Base-by-base conservation (phyloP, 2,888 invertebrate species). In the Eugnorisma glareosa region DNA sequence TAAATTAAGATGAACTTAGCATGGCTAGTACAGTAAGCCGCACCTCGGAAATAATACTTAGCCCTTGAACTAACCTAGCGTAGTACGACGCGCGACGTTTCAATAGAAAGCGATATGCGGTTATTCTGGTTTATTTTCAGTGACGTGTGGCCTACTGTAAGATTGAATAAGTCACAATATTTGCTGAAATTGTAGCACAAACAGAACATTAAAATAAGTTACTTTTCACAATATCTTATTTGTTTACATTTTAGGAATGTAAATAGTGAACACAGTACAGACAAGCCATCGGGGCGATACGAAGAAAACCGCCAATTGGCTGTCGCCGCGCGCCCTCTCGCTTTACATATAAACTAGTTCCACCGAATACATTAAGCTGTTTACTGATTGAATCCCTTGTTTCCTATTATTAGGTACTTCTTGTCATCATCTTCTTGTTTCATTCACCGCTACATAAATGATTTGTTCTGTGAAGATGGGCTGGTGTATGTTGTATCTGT, bases 341-440 rank as follows among this genome's bases (percentile, higher is more conserved):
- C 70, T 84, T 86, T 82, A 86, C 83, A 86, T 84, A 82, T 84
- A 84, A 84, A 84, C 83, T 84, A 78, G 82, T 75, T 86, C 75
- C 69, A 37, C 40, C 67, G 86, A 84, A 86, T 84, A 86, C 21
- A 84, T 86, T 77, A 70, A 80, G 66, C 84, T 86, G 86, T 75
- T 83, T 77, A 81, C 81, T 84, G 84, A 85, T 85, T 86, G 81
- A 84, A 86, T 75, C 77, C 72, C 40, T 67, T 84, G 81, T 80
- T 75, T 74, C 54, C 63, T 86, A 48, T 73, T 85, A 81, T 80
- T 86, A n/a, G n/a, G n/a, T n/a, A 74, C 72, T 83, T 83, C 57
- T 80, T 86, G 76, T 84, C n/a, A n/a, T n/a, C n/a, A n/a, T n/a
- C n/a, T n/a, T n/a, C n/a, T n/a, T n/a, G n/a, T 84, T 86, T 80